Evolutionary conservation across 2,113 vertebrate species (phyloP).

Genomic region (Leptobrachium ailaonicum): DNA sequence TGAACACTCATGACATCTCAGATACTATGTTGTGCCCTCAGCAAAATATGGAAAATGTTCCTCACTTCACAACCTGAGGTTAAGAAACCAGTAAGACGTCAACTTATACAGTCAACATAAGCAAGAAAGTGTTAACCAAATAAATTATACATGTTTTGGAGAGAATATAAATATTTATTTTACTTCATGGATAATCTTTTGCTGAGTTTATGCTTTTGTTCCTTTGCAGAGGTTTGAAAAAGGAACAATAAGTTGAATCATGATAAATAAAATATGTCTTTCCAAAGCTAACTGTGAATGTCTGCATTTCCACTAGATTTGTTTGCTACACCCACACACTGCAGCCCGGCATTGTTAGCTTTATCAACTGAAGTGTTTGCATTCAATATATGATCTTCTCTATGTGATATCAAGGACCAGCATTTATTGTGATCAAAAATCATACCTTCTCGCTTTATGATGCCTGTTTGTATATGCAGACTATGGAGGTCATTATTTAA

Average conservation of each 20-base stretch:
- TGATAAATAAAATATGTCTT: constrained; percentile 5
- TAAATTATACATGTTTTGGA: no score
- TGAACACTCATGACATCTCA: no score
- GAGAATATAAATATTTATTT: neutral
- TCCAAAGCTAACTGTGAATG: neutral
- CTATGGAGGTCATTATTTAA: no score
- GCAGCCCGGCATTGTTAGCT: constrained; percentile 2
- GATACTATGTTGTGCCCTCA: no score
- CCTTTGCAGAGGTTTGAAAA: neutral
- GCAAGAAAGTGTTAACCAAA: no score
- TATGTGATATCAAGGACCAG: neutral
- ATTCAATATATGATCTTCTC: neutral
- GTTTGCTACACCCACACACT: constrained; percentile 13
- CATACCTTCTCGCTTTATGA: neutral
- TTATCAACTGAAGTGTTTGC: neutral
- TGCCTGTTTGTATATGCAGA: no score
- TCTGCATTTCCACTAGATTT: constrained; percentile 19
- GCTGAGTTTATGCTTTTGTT: neutral
- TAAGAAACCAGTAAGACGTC: no score
- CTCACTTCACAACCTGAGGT: no score
- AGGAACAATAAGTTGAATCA: constrained; percentile 9
- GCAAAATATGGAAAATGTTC: no score
- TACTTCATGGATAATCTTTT: neutral
- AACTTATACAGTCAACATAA: no score
- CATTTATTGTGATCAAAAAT: neutral